Percentiles rank a stretch among this genome's conserved stretches.
These are phyloP conservation scores for Chloropsis cyanopogon DNA, from an alignment of 2,113 vertebrate species.

Conservation along the genomic window DNA sequence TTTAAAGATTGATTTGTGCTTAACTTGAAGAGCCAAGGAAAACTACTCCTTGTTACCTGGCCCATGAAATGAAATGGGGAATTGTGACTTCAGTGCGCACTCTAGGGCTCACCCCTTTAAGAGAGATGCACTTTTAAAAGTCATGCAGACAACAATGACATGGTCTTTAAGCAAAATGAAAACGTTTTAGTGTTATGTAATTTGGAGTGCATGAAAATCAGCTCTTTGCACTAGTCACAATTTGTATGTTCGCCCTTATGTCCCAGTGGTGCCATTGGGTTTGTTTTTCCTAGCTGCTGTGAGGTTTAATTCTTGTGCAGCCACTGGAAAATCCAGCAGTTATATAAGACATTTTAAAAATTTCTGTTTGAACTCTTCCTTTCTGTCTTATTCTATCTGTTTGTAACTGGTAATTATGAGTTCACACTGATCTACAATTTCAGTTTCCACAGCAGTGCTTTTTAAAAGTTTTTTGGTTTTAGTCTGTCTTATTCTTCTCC, in stretches of 20 bases:
- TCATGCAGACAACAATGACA: not conserved
- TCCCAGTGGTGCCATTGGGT: accelerated
- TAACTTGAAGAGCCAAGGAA: not conserved
- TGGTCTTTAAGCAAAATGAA: not conserved
- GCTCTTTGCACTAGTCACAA: not conserved
- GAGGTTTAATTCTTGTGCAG: not conserved
- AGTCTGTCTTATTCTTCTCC: not conserved
- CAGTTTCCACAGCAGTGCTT: not conserved
- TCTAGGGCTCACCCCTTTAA: not conserved
- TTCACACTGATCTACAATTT: not conserved
- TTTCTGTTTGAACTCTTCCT: not conserved
- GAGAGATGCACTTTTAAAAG: not conserved
- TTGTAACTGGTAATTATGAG: conserved; percentile 30
- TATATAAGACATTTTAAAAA: conserved; percentile 1
- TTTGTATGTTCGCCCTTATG: not conserved
- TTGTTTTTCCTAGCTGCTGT: not conserved
- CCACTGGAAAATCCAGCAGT: not conserved
- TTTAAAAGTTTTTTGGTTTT: not conserved
- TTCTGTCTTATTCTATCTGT: conserved; percentile 22
- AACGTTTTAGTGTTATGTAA: not conserved
- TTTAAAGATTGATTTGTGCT: not conserved
- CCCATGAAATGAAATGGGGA: not conserved
- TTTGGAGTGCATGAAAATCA: not conserved
- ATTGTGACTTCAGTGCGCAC: not conserved
- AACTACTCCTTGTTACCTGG: not conserved